Conservation (phyloP, 1,140 invertebrate species). For the Oscheius sp. region DNA sequence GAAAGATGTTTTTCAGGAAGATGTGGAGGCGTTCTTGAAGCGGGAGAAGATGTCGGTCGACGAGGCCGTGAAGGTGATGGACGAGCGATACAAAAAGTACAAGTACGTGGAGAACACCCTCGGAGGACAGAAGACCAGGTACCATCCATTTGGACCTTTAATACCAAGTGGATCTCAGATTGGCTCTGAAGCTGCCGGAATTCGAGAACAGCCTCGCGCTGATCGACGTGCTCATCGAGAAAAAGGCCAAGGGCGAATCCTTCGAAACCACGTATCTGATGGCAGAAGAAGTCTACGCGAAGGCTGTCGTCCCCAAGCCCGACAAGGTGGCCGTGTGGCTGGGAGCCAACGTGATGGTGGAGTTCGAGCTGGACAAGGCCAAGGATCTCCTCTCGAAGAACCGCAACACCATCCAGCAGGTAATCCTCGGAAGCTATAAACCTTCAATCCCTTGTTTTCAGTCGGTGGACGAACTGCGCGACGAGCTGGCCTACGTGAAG, state of each 20-base stretch:
- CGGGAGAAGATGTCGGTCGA: slow-evolving; percentile 76
- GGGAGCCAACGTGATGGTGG: slow-evolving; percentile 96
- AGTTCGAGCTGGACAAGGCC: slow-evolving; percentile 89
- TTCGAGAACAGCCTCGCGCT: slow-evolving; percentile 85
- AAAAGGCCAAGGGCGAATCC: slow-evolving; percentile 68
- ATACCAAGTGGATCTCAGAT: slow-evolving; percentile 46
- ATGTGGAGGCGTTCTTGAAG: slow-evolving; percentile 89
- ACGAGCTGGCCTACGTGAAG: slow-evolving; percentile 84
- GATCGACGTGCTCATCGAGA: slow-evolving; percentile 80
- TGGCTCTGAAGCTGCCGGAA: slow-evolving; percentile 80
- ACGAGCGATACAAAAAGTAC: slow-evolving; percentile 90
- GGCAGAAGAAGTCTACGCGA: slow-evolving; percentile 90
- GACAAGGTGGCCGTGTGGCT: slow-evolving; percentile 85
- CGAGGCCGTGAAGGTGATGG: slow-evolving; percentile 77
- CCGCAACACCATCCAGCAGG: slow-evolving; percentile 5
- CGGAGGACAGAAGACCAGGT: slow-evolving; percentile 74
- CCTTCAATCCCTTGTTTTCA: slow-evolving; percentile 28
- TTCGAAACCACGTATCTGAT: slow-evolving; percentile 86
- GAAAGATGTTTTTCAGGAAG: slow-evolving; percentile 72
- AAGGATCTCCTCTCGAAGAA: slow-evolving; percentile 81
- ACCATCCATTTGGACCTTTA: slow-evolving; percentile 44
- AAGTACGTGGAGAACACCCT: slow-evolving; percentile 94
- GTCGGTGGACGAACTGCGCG: slow-evolving; percentile 74
- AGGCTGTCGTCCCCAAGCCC: slow-evolving; percentile 80
- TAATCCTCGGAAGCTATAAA: slow-evolving; percentile 3